Conservation (phyloP, 1,140 invertebrate species). For the Choristoneura fumiferana region DNA sequence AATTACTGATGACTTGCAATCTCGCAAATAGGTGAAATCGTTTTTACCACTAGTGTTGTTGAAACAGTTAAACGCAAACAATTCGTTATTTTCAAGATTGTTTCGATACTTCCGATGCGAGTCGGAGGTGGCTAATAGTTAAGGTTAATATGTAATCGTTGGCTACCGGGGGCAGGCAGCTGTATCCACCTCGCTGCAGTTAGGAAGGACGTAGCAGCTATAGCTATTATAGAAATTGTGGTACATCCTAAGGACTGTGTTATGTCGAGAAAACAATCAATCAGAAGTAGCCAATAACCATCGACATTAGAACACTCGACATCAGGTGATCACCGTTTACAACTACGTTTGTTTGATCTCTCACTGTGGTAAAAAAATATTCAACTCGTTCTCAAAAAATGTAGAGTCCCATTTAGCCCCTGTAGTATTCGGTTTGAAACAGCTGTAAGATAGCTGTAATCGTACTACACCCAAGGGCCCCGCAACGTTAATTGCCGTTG, state of each 20-base stretch:
- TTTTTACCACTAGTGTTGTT: too few species aligned
- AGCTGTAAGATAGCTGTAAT: too few species aligned
- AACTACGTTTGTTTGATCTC: too few species aligned
- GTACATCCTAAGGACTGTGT: neutral
- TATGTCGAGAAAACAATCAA: neutral
- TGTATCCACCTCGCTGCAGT: neutral
- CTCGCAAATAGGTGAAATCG: too few species aligned
- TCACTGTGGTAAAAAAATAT: too few species aligned
- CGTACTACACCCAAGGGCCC: too few species aligned
- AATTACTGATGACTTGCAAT: too few species aligned
- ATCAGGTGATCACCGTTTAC: too few species aligned
- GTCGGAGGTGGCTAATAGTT: neutral
- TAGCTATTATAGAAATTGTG: slow-evolving; percentile 14
- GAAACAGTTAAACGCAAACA: neutral
- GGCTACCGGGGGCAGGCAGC: neutral
- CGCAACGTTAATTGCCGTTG: too few species aligned
- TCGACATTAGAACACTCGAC: neutral
- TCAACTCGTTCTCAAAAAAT: too few species aligned
- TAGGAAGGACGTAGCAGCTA: slow-evolving; percentile 1
- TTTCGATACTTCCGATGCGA: slow-evolving; percentile 3
- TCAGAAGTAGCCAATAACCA: slow-evolving; percentile 1
- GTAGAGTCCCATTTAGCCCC: too few species aligned
- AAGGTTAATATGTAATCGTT: slow-evolving; percentile 12
- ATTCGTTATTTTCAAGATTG: neutral
- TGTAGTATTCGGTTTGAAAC: too few species aligned